These are phyloP conservation scores for Ethmia dodecea DNA, from an alignment of 2,888 invertebrate genomes.

Conservation along the genomic window DNA sequence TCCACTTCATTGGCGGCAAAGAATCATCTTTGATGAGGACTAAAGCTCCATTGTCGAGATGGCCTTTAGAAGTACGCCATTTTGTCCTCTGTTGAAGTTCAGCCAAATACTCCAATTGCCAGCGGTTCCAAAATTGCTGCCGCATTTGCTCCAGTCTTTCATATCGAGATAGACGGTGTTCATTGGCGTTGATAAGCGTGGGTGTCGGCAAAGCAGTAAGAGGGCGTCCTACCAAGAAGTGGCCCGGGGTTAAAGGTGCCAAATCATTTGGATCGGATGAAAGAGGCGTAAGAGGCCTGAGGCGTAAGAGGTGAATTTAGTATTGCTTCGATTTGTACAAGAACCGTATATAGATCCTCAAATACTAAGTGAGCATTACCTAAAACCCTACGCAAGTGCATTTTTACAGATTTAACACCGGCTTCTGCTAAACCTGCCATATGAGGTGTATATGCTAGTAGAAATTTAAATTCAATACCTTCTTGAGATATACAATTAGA, in stretches of 20 bases:
- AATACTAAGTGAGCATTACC: slow-evolving; percentile 4
- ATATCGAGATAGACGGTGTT: slow-evolving; percentile 1
- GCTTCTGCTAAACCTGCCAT: slow-evolving; percentile 9
- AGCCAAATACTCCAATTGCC: slow-evolving; percentile 8
- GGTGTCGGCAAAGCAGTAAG: slow-evolving; percentile 10
- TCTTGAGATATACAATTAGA: neutral
- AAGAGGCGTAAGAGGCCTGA: slow-evolving; percentile 8
- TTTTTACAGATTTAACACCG: slow-evolving; percentile 6
- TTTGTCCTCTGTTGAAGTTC: slow-evolving; percentile 13
- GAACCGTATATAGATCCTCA: slow-evolving; percentile 6
- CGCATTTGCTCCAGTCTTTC: slow-evolving; percentile 4
- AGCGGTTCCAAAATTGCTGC: slow-evolving; percentile 12
- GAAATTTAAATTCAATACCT: slow-evolving; percentile 10
- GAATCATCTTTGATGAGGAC: slow-evolving; percentile 13
- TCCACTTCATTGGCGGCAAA: slow-evolving; percentile 14
- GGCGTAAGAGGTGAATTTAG: slow-evolving; percentile 17
- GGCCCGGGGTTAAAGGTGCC: slow-evolving; percentile 6
- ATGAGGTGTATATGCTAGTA: slow-evolving; percentile 9
- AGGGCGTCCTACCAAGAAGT: slow-evolving; percentile 13
- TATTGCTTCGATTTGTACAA: slow-evolving; percentile 10
- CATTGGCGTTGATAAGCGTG: neutral
- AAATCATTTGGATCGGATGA: slow-evolving; percentile 12
- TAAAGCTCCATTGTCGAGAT: slow-evolving; percentile 5
- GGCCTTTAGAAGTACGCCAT: slow-evolving; percentile 7
- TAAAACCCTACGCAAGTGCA: slow-evolving; percentile 4